These are phyloP conservation scores for Drosophila quasianomalipes DNA, from an alignment of 2,888 invertebrate genomes.

Conservation along the genomic window DNA sequence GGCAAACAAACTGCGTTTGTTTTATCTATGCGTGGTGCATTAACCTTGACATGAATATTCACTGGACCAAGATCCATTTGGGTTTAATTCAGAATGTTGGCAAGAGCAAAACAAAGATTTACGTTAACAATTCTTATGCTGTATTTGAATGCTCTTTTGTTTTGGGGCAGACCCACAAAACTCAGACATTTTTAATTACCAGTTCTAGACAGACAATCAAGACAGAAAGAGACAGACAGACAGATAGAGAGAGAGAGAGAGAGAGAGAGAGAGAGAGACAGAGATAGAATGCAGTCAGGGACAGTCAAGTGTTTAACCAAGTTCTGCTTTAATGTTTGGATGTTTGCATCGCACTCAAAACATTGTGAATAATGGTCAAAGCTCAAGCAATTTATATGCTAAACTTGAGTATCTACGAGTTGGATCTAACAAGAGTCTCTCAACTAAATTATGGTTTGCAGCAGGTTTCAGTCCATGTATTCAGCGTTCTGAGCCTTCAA, in stretches of 20 bases:
- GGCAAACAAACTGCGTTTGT: slow-evolving; percentile 4
- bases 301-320: slow-evolving; percentile 56
- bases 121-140: slow-evolving; percentile 24
- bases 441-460: slow-evolving; percentile 9
- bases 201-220: slow-evolving; percentile 30
- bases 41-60: slow-evolving; percentile 77
- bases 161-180: slow-evolving; percentile 1
- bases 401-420: slow-evolving; percentile 8
- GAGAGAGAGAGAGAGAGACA: neutral
- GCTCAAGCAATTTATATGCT: slow-evolving; percentile 40
- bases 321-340: slow-evolving; percentile 33
- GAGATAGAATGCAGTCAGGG: slow-evolving; percentile 6
- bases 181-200: slow-evolving; percentile 51
- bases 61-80: slow-evolving; percentile 6
- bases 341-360: slow-evolving; percentile 46
- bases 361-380: slow-evolving; percentile 44
- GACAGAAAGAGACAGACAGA: neutral
- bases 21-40: slow-evolving; percentile 53
- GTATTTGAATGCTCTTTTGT: slow-evolving; percentile 33
- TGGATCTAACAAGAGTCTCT: neutral
- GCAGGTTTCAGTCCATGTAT: neutral
- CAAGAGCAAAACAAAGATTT: slow-evolving; percentile 24
- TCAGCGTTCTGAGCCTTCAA: slow-evolving; percentile 12
- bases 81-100: slow-evolving; percentile 26
- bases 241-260: neutral